Evolutionary conservation across 2,797 vertebrate species (phyloP), one percentile per base, ranked within the genome.

Genomic region (Menidia menidia): DNA sequence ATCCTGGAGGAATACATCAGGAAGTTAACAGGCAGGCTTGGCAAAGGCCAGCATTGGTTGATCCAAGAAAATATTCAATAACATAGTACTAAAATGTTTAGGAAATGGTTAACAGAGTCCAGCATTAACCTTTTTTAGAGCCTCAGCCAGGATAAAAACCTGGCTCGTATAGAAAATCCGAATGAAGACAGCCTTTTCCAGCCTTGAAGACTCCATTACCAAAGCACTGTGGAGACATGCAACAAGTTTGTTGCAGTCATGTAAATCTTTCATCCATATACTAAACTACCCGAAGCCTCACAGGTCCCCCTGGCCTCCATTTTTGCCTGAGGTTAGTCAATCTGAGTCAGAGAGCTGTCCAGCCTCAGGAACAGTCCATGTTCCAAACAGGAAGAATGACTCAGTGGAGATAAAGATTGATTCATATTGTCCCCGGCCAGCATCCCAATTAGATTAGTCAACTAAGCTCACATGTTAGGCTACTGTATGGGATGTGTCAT

Each of bases 371-470:
- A 35, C 41, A 43, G 45, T 33, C 25, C 64, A 56, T 15, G 12
- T 64, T 80, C 56, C 69, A 78, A 77, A 85, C 84, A 87, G 78
- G 78, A 85, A 83, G 67, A 63, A 60, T 68, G 72, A 75, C 60
- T 81, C 48, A 70, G 18, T 30, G 47, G 31, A 80, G 80, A 83
- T 87, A 81, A 78, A 81, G 69, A 41, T 73, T 53, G 83, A 63
- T 82, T 80, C 78, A 74, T 66, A 75, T 25, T 60, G 53, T 48
- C 25, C 15, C 44, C 43, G 48, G 4, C 41, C 64, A 64, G 45
- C 55, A 59, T 60, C 59, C 71, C 53, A 56, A 82, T 76, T 66
- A 71, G 51, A 71, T 63, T 25, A 11, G 4, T 70, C 66, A 59
- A 51, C 67, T 18, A 59, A 13, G 7, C 65, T 60, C 33, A 18